Conservation (phyloP, 2,113 vertebrate genomes). For the Pseudonaja textilis region DNA sequence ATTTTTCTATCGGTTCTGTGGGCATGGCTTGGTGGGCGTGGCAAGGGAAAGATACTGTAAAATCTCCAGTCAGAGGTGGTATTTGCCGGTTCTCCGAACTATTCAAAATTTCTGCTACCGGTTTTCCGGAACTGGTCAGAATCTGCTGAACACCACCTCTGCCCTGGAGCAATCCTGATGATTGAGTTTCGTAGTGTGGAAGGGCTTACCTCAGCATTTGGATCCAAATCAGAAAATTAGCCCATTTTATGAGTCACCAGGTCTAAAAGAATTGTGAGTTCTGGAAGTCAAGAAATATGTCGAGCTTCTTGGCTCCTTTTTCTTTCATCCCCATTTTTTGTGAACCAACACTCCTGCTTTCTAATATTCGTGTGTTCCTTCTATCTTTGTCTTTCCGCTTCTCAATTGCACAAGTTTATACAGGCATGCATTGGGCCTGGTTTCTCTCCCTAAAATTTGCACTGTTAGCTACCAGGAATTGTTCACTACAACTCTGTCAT, state of each 20-base stretch:
- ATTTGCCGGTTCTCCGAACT: too few species aligned
- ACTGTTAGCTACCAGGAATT: background rate
- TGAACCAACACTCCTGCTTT: background rate
- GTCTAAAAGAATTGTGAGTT: background rate
- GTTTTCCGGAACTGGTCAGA: too few species aligned
- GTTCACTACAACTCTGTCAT: background rate
- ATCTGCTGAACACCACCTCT: too few species aligned
- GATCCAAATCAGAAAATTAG: background rate
- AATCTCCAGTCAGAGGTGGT: too few species aligned
- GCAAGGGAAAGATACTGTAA: too few species aligned
- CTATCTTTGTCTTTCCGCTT: background rate
- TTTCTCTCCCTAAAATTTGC: background rate
- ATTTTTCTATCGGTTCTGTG: too few species aligned
- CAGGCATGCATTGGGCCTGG: background rate
- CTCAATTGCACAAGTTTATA: background rate
- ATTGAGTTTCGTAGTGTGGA: background rate
- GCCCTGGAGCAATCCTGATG: background rate
- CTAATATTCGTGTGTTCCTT: background rate
- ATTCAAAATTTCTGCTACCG: too few species aligned
- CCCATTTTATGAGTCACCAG: background rate
- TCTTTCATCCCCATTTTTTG: background rate
- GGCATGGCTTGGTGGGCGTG: too few species aligned
- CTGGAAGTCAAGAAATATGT: background rate
- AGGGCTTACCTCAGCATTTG: background rate
- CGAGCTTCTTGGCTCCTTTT: background rate